Evolutionary conservation across 2,797 vertebrate genomes (phyloP), one percentile per base, ranked within the genome.

Genomic region (Lindbergichthys nudifrons): DNA sequence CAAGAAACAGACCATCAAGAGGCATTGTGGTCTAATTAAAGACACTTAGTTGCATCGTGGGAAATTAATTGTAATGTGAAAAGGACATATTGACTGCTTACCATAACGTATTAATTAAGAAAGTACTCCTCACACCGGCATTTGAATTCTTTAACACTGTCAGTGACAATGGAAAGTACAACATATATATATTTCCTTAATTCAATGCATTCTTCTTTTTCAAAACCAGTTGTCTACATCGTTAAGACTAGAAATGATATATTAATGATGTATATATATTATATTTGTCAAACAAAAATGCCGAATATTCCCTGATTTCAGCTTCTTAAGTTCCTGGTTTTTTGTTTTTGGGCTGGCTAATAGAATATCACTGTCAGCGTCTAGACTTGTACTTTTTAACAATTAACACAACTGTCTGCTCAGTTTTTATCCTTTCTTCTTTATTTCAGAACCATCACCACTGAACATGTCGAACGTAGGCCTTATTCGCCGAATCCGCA

Each of bases 381-480:
- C 19, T 36, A 15, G 32, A 32, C 0, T 47, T 67, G 3, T 6
- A 3, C 13, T 23, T 41, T 41, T 42, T 3, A 47, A 41, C 42
- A 6, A 11, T 1, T 1, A n/a, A 2, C 3, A 30, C 16, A 10
- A 36, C 2, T 32, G 32, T 32, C 32, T 32, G 32, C 32, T 32
- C 7, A 32, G 5, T 32, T 32, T 32, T 5, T 5, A 8, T 32
- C 32, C 32, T 8, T 62, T 53, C 32, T 1, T 52, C 47, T 18
- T 16, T 51, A 87, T 88, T 69, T 66, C 6, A 5, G 13, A 58
- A 2, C 23, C 51, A 10, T 18, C 41, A 5, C 14, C 10, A 2
- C 14, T 4, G 12, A 82, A 0, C 1, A 93, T 93, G 93, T 67
- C 67, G 0, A 42, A 21, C 70, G 3, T 0, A 0, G 1, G 6